A percentile compares a stretch with the other conserved stretches of the same genome.
These are phyloP conservation scores for Athalia cordata DNA, from an alignment of 2,888 invertebrate genomes.

Conservation along the genomic window DNA sequence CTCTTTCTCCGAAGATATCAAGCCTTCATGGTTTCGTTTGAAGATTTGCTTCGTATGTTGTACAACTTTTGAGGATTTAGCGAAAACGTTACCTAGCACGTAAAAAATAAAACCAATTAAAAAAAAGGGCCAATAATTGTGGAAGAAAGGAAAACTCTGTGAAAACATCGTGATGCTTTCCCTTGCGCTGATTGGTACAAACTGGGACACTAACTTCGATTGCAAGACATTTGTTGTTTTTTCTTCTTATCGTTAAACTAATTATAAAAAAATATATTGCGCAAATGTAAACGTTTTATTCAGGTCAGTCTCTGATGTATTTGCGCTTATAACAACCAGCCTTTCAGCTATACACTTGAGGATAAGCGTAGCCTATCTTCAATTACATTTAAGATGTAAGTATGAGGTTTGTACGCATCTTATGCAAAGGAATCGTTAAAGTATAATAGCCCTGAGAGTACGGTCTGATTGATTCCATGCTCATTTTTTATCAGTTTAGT, in stretches of 20 bases:
- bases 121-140: slow-evolving; percentile 71
- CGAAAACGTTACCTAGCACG: slow-evolving; percentile 50
- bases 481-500: no score
- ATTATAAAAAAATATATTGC: neutral
- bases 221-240: neutral
- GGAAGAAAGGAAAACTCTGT: slow-evolving; percentile 67
- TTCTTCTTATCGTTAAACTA: slow-evolving; percentile 18
- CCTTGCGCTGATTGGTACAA: neutral
- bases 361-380: neutral
- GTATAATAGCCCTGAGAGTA: no score
- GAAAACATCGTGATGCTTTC: slow-evolving; percentile 25
- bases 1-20: slow-evolving; percentile 27
- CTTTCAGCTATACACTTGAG: neutral
- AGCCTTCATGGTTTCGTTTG: slow-evolving; percentile 39
- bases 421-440: no score
- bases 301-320: slow-evolving; percentile 27
- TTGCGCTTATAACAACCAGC: neutral
- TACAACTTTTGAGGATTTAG: slow-evolving; percentile 54
- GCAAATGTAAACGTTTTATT: slow-evolving; percentile 7
- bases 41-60: slow-evolving; percentile 51
- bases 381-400: no score
- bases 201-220: neutral
- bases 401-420: no score
- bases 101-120: slow-evolving; percentile 63
- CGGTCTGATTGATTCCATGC: no score